Conservation (phyloP, 2,888 invertebrate species). For the Carterocephalus palaemon region DNA sequence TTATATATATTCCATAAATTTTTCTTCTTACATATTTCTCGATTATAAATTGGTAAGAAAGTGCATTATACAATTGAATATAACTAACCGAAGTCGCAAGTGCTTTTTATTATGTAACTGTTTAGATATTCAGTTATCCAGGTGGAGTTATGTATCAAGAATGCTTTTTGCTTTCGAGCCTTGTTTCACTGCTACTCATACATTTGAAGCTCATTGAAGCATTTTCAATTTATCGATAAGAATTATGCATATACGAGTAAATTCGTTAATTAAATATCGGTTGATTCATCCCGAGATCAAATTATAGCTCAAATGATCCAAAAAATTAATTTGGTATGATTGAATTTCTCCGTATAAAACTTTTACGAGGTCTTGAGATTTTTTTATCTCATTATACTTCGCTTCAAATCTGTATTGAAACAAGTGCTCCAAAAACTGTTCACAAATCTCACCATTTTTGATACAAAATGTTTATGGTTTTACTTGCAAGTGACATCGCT, state of each 20-base stretch:
- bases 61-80: slow-evolving; percentile 65
- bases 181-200: slow-evolving; percentile 18
- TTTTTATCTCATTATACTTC: background rate
- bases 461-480: slow-evolving; percentile 7
- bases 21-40: slow-evolving; percentile 75
- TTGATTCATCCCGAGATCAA: no score
- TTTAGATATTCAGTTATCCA: slow-evolving; percentile 47
- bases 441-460: slow-evolving; percentile 6
- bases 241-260: no score
- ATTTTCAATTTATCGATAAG: no score
- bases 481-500: slow-evolving; percentile 8
- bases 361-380: no score
- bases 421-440: slow-evolving; percentile 9
- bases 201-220: no score
- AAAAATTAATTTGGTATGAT: no score
- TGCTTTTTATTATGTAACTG: slow-evolving; percentile 66
- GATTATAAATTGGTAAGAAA: slow-evolving; percentile 72
- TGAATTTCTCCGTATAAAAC: no score
- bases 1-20: slow-evolving; percentile 75
- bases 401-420: slow-evolving; percentile 10
- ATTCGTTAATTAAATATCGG: no score
- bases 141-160: slow-evolving; percentile 35
- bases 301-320: no score
- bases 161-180: slow-evolving; percentile 12
- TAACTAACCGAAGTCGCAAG: slow-evolving; percentile 61